A percentile compares a stretch with the other conserved stretches of the same genome.
Evolutionary conservation across 2,797 vertebrate species (phyloP).

Genomic region (Galago senegalensis): DNA sequence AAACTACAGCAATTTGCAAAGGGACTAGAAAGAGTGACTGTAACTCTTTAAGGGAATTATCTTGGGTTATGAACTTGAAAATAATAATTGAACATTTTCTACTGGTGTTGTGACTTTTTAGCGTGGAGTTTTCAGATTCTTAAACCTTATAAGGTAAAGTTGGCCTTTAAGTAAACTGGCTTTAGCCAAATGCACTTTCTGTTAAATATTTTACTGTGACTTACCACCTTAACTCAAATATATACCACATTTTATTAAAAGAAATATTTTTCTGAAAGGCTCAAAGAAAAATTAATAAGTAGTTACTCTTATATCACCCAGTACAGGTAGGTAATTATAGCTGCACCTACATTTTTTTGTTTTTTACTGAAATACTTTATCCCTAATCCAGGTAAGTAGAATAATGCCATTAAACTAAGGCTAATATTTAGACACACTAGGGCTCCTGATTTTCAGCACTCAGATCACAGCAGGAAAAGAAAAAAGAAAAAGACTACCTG

Average conservation of each 20-base stretch:
- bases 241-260: neutral
- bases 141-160: neutral
- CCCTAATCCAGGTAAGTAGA: neutral
- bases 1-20: neutral
- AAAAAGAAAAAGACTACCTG: neutral
- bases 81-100: neutral
- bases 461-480: neutral
- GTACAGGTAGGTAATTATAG: slow-evolving; percentile 46
- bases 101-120: neutral
- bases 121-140: neutral
- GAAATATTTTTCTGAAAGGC: slow-evolving; percentile 63
- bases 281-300: slow-evolving; percentile 67
- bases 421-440: neutral
- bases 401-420: slow-evolving; percentile 7
- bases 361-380: slow-evolving; percentile 62
- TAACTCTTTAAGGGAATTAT: neutral
- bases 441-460: neutral
- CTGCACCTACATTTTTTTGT: neutral
- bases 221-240: neutral
- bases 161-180: neutral
- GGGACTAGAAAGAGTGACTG: neutral
- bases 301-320: slow-evolving; percentile 14
- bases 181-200: slow-evolving; percentile 1
- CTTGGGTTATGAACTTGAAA: neutral
- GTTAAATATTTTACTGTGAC: neutral